phyloP scores from a whole-genome alignment of 2,888 invertebrate species.

The Stenchaetothrips biformis region DNA sequence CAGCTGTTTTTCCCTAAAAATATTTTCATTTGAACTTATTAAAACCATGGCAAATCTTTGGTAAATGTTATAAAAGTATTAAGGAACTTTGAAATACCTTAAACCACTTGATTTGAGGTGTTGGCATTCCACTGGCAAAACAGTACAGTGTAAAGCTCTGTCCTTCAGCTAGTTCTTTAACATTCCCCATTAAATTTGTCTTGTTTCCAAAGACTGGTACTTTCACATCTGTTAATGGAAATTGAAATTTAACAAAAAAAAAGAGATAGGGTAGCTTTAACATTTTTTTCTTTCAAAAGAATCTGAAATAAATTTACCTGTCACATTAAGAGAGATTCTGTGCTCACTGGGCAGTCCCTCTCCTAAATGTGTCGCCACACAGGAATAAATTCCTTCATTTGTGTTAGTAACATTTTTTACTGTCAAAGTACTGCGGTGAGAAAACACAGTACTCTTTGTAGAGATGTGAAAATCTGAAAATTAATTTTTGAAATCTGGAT shows the following conservation, averaged over 20 bases:
- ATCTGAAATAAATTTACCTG: slow-evolving; percentile 35
- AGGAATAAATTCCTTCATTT: slow-evolving; percentile 40
- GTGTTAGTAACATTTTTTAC: slow-evolving; percentile 36
- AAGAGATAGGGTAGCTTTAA: not conserved
- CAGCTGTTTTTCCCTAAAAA: slow-evolving; percentile 41
- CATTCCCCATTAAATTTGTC: slow-evolving; percentile 21
- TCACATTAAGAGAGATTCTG: slow-evolving; percentile 38
- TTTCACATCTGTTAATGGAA: slow-evolving; percentile 42
- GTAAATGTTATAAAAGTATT: not conserved
- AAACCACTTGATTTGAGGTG: not conserved
- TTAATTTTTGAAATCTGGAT: not conserved
- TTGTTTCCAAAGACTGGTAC: slow-evolving; percentile 8
- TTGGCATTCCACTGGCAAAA: not conserved
- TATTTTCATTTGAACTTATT: slow-evolving; percentile 40
- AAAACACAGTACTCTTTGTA: slow-evolving; percentile 37
- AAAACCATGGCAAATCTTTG: not conserved
- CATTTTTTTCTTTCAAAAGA: not conserved
- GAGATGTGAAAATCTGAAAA: slow-evolving; percentile 26
- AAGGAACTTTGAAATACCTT: not conserved
- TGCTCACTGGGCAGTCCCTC: slow-evolving; percentile 33
- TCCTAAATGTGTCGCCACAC: slow-evolving; percentile 32
- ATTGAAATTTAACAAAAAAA: slow-evolving; percentile 46
- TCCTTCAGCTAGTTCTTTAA: not conserved
- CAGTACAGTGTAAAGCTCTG: not conserved
- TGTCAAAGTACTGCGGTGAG: slow-evolving; percentile 37